Evolutionary conservation across 2,113 vertebrate species (phyloP), one percentile per base, ranked within the genome.

Genomic region (Neomonachus schauinslandi): DNA sequence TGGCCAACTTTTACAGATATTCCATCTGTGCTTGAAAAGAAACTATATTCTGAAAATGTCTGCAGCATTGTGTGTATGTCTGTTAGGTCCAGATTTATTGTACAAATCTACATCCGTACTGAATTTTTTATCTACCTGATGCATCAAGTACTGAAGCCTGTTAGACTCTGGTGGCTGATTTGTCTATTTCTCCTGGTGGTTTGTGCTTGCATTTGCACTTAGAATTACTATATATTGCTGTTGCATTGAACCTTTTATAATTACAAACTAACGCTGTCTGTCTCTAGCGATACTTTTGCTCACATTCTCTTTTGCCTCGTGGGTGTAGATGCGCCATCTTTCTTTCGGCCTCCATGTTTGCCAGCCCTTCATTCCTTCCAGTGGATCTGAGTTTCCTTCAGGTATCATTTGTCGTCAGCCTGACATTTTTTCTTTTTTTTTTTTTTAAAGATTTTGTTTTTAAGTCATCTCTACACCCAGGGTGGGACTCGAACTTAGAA

Each of bases 121-220:
- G 31, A 24, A 0, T 18, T n/a, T 19, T 10, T 4, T 22, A 24
- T 71, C 8, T 31, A 0, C 24, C 46, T 36, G 36, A 46, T 2
- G 6, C 8, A 1, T 11, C 11, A 16, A 0, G 31, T 36, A 2
- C 46, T 13, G n/a, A 42, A 5, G 16, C 22, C 14, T 33, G 7
- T 46, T 9, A 6, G 26, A 10, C 1, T 69, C 71, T 10, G 1
- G 26, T 2, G 31, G 71, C 19, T 3, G 16, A 7, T 7, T 22
- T 1, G 9, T 21, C 72, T 61, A 9, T 28, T 15, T 53, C n/a
- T 42, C 57, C 21, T 13, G 31, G 36, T 8, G 6, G 42, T 71
- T 19, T 12, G 7, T 36, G 1, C 15, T 13, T 6, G 12, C 0
- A 7, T 2, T 12, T 15, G 22, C 1, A 5, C n/a, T 26, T 28